These are phyloP conservation scores for Henricia sp. DNA, from an alignment of 53 echinoderm and acorn worm species.

Conservation along the genomic window DNA sequence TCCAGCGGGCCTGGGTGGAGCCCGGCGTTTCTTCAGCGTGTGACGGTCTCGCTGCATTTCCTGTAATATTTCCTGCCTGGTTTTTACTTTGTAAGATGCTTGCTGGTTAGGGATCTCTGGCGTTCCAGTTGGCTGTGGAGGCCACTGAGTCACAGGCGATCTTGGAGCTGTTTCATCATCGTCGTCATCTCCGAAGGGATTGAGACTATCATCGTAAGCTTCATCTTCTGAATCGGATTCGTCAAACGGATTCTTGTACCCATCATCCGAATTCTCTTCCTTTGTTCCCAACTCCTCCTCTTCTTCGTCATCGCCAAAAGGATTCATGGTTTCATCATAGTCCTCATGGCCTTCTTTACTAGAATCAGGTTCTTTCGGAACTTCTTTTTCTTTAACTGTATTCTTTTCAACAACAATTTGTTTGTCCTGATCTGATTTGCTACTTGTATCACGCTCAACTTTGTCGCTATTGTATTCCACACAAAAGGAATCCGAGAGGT, in stretches of 20 bases:
- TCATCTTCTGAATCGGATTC: constrained; percentile 61
- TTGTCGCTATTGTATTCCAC: constrained; percentile 49
- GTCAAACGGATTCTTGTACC: constrained; percentile 85
- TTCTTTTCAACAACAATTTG: neutral
- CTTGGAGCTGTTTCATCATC: constrained; percentile 66
- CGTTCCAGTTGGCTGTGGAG: constrained; percentile 27
- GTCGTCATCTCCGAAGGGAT: constrained; percentile 88
- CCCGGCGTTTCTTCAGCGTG: constrained; percentile 79
- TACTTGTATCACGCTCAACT: constrained; percentile 16
- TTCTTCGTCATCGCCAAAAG: constrained; percentile 87
- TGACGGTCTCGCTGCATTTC: constrained; percentile 88
- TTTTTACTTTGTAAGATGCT: constrained; percentile 71
- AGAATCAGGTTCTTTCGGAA: neutral
- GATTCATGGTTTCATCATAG: constrained; percentile 92
- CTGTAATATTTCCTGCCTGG: constrained; percentile 84
- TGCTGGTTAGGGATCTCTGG: constrained; percentile 60
- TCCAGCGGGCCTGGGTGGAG: constrained; percentile 21
- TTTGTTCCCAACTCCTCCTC: constrained; percentile 49
- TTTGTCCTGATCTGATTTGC: neutral
- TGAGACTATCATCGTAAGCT: constrained; percentile 74
- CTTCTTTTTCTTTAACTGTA: constrained; percentile 24
- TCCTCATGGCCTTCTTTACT: constrained; percentile 18
- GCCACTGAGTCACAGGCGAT: constrained; percentile 67
- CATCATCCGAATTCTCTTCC: constrained; percentile 37
- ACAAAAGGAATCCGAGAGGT: constrained; percentile 59